Conservation (phyloP, 2,113 vertebrate genomes). For the Psephotus haematonotus region DNA sequence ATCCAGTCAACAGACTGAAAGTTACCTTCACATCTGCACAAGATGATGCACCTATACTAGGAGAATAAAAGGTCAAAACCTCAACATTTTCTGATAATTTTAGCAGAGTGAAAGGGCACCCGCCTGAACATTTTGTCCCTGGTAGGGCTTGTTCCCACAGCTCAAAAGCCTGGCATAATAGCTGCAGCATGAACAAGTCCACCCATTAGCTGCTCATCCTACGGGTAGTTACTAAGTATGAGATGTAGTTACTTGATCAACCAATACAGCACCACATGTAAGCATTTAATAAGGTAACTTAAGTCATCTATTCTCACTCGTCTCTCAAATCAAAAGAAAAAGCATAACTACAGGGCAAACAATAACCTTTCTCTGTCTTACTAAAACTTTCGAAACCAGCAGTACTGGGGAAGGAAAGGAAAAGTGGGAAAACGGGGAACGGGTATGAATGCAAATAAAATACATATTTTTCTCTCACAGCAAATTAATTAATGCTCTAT, state of each 20-base stretch:
- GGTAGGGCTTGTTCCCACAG: not conserved
- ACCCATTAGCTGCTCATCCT: too few relatives aligned
- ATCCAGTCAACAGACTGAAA: not conserved
- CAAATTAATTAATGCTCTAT: not conserved
- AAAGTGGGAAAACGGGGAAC: not conserved
- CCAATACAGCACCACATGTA: not conserved
- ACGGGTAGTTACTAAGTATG: not conserved
- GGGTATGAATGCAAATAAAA: not conserved
- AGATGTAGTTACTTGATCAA: not conserved
- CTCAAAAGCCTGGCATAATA: not conserved
- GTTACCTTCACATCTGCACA: not conserved
- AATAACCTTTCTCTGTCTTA: too few relatives aligned
- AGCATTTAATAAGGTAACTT: not conserved
- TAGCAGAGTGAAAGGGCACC: not conserved
- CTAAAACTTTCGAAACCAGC: not conserved
- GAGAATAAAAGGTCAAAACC: not conserved
- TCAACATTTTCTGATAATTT: not conserved
- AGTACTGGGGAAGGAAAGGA: not conserved
- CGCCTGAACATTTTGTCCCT: not conserved
- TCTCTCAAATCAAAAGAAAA: not conserved
- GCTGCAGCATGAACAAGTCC: not conserved
- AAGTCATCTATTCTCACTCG: not conserved
- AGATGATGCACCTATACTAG: not conserved
- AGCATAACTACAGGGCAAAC: not conserved
- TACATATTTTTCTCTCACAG: fast-evolving